Evolutionary conservation across 2,888 invertebrate species (phyloP).

Genomic region (Leucophora obtusa): DNA sequence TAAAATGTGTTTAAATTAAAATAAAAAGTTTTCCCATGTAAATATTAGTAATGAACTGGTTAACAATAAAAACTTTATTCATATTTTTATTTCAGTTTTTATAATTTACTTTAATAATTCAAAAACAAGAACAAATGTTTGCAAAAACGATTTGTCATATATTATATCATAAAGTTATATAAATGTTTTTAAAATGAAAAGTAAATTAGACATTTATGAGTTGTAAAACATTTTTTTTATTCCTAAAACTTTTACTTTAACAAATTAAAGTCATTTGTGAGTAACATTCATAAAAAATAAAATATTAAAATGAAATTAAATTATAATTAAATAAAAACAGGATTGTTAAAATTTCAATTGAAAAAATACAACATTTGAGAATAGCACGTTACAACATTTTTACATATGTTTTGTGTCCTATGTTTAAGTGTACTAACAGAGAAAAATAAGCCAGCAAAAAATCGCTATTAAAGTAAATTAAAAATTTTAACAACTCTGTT

Average conservation of each 20-base stretch:
- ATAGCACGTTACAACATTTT: too few species aligned
- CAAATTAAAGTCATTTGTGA: background rate
- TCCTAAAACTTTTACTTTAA: background rate
- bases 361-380: too few species aligned
- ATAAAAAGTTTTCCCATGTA: conserved; percentile 13
- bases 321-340: too few species aligned
- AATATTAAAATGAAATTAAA: too few species aligned
- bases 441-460: too few species aligned
- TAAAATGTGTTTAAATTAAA: background rate
- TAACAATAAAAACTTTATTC: conserved; percentile 11
- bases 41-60: conserved; percentile 24
- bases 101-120: background rate
- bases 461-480: too few species aligned
- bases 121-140: background rate
- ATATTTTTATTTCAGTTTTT: background rate
- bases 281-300: background rate
- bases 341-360: too few species aligned
- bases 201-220: background rate
- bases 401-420: too few species aligned
- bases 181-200: background rate
- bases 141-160: conserved; percentile 3
- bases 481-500: too few species aligned
- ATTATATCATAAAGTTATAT: background rate
- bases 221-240: background rate
- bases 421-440: too few species aligned